Percentiles rank a stretch among this genome's conserved stretches.
Evolutionary conservation across 1,140 invertebrate species (phyloP).

Genomic region (Drosophila paulistorum): DNA sequence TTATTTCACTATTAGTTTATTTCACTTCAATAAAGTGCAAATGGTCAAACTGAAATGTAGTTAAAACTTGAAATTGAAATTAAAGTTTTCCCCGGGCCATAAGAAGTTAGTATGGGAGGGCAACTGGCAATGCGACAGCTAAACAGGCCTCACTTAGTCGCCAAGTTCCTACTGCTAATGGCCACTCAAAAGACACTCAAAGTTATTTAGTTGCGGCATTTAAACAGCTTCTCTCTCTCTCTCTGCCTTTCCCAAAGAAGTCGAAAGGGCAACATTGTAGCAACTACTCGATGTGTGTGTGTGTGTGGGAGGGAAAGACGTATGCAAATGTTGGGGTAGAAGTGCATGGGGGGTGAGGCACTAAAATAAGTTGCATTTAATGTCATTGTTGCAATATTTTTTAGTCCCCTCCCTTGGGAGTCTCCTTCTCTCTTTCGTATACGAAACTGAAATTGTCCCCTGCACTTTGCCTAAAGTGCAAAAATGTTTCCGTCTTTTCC

Average conservation of each 20-base stretch:
- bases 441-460: slow-evolving; percentile 49
- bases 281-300: slow-evolving; percentile 21
- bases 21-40: slow-evolving; percentile 7
- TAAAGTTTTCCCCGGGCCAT: background rate
- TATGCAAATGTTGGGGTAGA: slow-evolving; percentile 60
- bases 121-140: slow-evolving; percentile 44
- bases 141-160: slow-evolving; percentile 62
- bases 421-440: background rate
- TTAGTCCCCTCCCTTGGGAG: slow-evolving; percentile 26
- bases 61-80: slow-evolving; percentile 3
- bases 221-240: slow-evolving; percentile 55
- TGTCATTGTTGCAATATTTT: slow-evolving; percentile 79
- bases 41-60: slow-evolving; percentile 1
- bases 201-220: slow-evolving; percentile 79
- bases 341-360: background rate
- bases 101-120: slow-evolving; percentile 1
- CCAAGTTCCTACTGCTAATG: slow-evolving; percentile 68
- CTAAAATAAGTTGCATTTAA: slow-evolving; percentile 78
- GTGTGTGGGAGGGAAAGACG: background rate
- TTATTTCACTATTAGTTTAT: background rate
- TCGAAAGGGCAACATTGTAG: slow-evolving; percentile 56
- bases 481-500: slow-evolving; percentile 75
- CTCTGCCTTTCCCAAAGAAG: background rate
- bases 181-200: slow-evolving; percentile 78
- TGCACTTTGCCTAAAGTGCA: slow-evolving; percentile 77